Conservation (phyloP, 2,113 vertebrate genomes). For the Cyprichromis sp. region DNA sequence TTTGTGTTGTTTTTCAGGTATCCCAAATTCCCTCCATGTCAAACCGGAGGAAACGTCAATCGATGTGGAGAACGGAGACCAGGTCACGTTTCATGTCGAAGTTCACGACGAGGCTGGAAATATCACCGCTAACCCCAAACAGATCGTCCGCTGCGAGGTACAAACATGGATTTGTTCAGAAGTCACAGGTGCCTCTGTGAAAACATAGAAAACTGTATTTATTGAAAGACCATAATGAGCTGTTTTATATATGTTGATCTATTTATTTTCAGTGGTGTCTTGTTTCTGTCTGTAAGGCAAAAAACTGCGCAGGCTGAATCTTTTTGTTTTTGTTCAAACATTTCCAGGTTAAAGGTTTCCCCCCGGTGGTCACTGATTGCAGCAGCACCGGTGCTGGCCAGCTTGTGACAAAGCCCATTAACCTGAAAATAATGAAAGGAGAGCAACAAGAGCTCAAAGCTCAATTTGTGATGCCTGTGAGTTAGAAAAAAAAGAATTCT, state of each 20-base stretch:
- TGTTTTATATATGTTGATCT: not conserved
- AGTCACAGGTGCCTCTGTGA: not conserved
- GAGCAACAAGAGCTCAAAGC: slow-evolving; percentile 72
- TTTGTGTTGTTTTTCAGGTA: slow-evolving; percentile 65
- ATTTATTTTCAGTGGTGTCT: not conserved
- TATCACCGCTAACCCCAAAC: slow-evolving; percentile 75
- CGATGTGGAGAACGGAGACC: slow-evolving; percentile 80
- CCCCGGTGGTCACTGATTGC: slow-evolving; percentile 75
- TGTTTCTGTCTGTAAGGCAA: not conserved
- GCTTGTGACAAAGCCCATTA: slow-evolving; percentile 75
- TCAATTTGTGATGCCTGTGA: slow-evolving; percentile 81
- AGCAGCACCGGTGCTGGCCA: slow-evolving; percentile 80
- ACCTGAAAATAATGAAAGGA: slow-evolving; percentile 76
- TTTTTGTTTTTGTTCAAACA: not conserved
- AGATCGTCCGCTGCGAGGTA: slow-evolving; percentile 84
- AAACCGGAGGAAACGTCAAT: slow-evolving; percentile 71
- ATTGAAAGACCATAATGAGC: not conserved
- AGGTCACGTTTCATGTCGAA: slow-evolving; percentile 76
- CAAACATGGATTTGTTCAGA: not conserved
- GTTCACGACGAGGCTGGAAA: slow-evolving; percentile 84
- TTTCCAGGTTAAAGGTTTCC: slow-evolving; percentile 74
- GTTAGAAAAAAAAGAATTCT: slow-evolving; percentile 28
- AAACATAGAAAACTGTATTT: not conserved
- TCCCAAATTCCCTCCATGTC: slow-evolving; percentile 74
- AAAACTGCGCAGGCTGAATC: not conserved